Percentiles rank a stretch among this genome's conserved stretches.
These are phyloP conservation scores for Epirrhoe alternata DNA, from an alignment of 2,888 invertebrate species.

Conservation along the genomic window DNA sequence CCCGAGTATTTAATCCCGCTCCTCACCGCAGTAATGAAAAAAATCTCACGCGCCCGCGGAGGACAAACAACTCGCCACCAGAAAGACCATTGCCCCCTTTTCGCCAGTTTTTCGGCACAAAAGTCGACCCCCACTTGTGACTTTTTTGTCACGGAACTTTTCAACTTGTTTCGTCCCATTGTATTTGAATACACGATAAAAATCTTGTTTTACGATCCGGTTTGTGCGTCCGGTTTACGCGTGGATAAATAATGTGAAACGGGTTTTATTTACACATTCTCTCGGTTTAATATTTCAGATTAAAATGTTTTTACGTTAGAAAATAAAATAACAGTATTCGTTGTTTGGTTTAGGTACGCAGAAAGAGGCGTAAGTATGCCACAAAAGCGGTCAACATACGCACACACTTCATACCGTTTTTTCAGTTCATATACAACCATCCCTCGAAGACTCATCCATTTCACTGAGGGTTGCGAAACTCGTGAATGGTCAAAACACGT, in stretches of 20 bases:
- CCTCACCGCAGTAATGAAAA: constrained; percentile 41
- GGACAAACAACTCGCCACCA: constrained; percentile 27
- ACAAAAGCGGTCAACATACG: neutral
- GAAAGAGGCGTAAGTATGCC: neutral
- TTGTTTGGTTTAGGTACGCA: neutral
- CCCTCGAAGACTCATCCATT: neutral
- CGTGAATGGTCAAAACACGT: constrained; percentile 6
- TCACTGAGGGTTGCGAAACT: neutral
- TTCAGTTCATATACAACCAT: neutral
- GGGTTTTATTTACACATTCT: constrained; percentile 39
- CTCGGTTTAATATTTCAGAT: constrained; percentile 38
- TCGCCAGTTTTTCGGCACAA: constrained; percentile 34
- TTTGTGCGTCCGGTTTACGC: constrained; percentile 39
- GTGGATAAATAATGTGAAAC: constrained; percentile 42
- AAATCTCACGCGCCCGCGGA: constrained; percentile 36
- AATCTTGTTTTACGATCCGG: constrained; percentile 45
- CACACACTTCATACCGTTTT: neutral
- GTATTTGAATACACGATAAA: constrained; percentile 44
- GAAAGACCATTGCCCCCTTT: constrained; percentile 32
- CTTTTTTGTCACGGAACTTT: constrained; percentile 43
- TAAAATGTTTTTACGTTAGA: constrained; percentile 34
- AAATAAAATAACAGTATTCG: constrained; percentile 27
- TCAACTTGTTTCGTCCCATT: constrained; percentile 44
- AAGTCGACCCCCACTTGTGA: constrained; percentile 38
- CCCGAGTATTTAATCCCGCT: constrained; percentile 41